Conservation (phyloP, 2,113 vertebrate species). For the Turdus rufiventris region DNA sequence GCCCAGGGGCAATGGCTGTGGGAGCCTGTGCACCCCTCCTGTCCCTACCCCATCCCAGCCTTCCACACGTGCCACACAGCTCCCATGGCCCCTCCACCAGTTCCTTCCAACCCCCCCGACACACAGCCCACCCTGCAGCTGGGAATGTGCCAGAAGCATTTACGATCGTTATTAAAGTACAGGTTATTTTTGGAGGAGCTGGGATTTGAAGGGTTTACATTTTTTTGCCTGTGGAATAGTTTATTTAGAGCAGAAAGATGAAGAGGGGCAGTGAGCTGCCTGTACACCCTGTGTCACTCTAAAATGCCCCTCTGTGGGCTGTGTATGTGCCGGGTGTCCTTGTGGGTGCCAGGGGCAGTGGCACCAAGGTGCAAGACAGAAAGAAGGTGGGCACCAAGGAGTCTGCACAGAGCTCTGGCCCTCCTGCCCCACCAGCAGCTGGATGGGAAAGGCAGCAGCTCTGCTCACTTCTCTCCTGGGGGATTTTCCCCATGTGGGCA, state of each 20-base stretch:
- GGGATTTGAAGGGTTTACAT: conserved; percentile 30
- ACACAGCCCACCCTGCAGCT: conserved; percentile 35
- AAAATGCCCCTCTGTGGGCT: neutral
- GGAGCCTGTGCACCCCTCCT: neutral
- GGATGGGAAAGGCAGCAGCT: neutral
- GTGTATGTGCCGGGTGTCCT: neutral
- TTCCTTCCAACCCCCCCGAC: neutral
- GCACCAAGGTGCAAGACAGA: neutral
- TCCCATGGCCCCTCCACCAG: accelerated
- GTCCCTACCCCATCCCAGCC: neutral
- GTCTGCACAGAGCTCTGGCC: neutral
- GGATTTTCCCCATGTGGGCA: neutral
- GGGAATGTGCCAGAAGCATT: conserved; percentile 51
- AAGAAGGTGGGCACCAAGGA: neutral
- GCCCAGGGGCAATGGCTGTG: neutral
- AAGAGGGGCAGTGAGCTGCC: neutral
- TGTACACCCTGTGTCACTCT: accelerated
- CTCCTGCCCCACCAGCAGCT: neutral
- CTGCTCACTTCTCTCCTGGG: neutral
- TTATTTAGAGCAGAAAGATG: conserved; percentile 14
- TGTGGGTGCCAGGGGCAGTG: accelerated
- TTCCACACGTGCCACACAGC: neutral
- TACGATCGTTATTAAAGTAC: neutral
- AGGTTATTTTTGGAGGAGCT: conserved; percentile 46
- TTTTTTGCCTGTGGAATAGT: conserved; percentile 33